Evolutionary conservation across 2,113 vertebrate genomes (phyloP), one percentile per base, ranked within the genome.

Genomic region (Zosterops lateralis): DNA sequence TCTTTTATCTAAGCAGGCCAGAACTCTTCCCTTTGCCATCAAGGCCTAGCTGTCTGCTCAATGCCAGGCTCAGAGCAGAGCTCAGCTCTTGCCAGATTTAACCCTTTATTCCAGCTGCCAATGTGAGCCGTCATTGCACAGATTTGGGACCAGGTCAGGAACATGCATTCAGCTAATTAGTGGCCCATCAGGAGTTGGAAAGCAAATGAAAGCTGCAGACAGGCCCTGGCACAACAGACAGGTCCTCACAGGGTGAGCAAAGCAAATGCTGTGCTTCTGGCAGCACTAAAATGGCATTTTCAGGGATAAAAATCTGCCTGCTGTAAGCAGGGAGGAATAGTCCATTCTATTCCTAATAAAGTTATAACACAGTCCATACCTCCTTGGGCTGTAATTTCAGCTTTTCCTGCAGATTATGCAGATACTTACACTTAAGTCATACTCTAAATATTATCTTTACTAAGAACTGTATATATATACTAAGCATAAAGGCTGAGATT

Each of bases 31-130:
- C 75, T 65, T 84, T 80, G 60, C 36, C 44, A 7, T 10, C 64
- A 61, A 57, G 82, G 38, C 40, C 45, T 51, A 28, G 48, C 53
- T 78, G 81, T 31, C 50, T 75, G 66, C 67, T 83, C 12, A 10
- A 21, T 68, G 50, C 42, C 60, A 66, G 71, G 24, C 58, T 87
- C 54, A 53, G 54, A n/a, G 32, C 31, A 62, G 51, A 74, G 53
- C 62, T 93, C 65, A 92, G 89, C 75, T 57, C 68, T 67, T 67
- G 60, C 73, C 74, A 92, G 87, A 25, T 12, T 91, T 92, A 91
- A 83, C 72, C 79, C 87, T 88, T 48, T 56, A 53, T 62, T 91
- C 40, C 75, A 87, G 73, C 54, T 89, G 57, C 80, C 80, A 14
- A 25, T 4, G 2, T 9, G 26, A 89, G 47, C 61, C 6, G 0